phyloP scores from a whole-genome alignment of 1,140 invertebrate species.

The Nymphalis io region DNA sequence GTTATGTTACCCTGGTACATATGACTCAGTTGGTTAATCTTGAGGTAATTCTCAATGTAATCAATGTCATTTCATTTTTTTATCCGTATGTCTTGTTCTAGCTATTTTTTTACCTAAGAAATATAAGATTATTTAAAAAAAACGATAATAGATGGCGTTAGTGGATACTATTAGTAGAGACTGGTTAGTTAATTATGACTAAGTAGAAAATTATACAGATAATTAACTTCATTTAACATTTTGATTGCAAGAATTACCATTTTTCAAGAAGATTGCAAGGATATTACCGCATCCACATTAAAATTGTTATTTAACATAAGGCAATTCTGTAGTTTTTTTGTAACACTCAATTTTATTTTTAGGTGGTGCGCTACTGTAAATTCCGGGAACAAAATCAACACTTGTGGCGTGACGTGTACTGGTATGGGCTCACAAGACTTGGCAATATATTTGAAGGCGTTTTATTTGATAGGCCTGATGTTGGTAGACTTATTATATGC shows the following conservation, averaged over 20 bases:
- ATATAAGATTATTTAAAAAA: neutral
- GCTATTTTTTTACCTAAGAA: neutral
- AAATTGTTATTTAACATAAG: neutral
- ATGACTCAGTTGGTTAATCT: slow-evolving; percentile 40
- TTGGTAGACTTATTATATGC: slow-evolving; percentile 64
- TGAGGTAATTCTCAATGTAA: slow-evolving; percentile 13
- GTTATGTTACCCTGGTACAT: slow-evolving; percentile 51
- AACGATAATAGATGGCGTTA: slow-evolving; percentile 17
- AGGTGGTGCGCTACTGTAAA: slow-evolving; percentile 84
- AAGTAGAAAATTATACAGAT: neutral
- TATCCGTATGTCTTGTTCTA: neutral
- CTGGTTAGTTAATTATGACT: no score
- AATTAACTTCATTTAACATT: no score
- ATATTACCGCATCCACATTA: no score
- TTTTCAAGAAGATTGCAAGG: no score
- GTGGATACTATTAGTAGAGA: neutral
- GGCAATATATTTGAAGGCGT: slow-evolving; percentile 83
- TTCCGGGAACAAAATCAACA: slow-evolving; percentile 87
- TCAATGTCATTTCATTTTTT: neutral
- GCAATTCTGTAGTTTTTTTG: neutral
- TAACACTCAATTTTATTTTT: slow-evolving; percentile 27
- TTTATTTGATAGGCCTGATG: slow-evolving; percentile 83
- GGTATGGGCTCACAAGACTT: slow-evolving; percentile 82
- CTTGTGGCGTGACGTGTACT: slow-evolving; percentile 84
- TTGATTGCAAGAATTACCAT: no score